Evolutionary conservation across 2,113 vertebrate species (phyloP), one percentile per base, ranked within the genome.

Genomic region (Zingel zingel): DNA sequence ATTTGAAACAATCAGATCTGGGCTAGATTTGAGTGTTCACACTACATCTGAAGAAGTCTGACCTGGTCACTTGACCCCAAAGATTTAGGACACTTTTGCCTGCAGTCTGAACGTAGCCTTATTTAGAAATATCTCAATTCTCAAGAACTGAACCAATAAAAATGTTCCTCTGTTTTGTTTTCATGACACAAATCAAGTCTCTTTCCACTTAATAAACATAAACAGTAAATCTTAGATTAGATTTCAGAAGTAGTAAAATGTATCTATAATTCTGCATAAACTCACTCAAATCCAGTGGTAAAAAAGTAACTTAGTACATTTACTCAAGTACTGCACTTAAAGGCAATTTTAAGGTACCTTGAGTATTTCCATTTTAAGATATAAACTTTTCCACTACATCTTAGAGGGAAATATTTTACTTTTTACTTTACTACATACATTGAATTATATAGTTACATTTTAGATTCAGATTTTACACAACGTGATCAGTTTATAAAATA

Each of bases 91-190:
- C 25, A 25, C 25, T 25, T 25, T 25, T 25, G 25, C 25, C 25
- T 25, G 25, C 25, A 25, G 25, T 25, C 25, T 25, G 25, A 25
- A 25, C 25, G 25, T 25, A 25, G 25, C 25, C 25, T 25, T 25
- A 80, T 85, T 83, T 21, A 57, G 18, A 86, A 39, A 84, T 27
- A 68, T 47, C 39, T 73, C n/a, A 10, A 14, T 25, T 77, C 11
- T 75, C 33, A 79, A 69, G n/a, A 62, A 57, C 56, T 15, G 70
- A 54, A 36, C 9, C 7, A 87, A 72, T 76, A 84, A 83, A 82
- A 82, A 74, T 6, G 10, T 58, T 25, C 4, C 39, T 66, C 63
- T 63, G 51, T 70, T 50, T 71, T 72, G 65, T 21, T 76, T 77
- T 70, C 10, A 53, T 77, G 63, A 64, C 33, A 13, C 19, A 59